Evolutionary conservation across 1,140 invertebrate species (phyloP), one percentile per base, ranked within the genome.

Genomic region (Alviniconcha marisindica): DNA sequence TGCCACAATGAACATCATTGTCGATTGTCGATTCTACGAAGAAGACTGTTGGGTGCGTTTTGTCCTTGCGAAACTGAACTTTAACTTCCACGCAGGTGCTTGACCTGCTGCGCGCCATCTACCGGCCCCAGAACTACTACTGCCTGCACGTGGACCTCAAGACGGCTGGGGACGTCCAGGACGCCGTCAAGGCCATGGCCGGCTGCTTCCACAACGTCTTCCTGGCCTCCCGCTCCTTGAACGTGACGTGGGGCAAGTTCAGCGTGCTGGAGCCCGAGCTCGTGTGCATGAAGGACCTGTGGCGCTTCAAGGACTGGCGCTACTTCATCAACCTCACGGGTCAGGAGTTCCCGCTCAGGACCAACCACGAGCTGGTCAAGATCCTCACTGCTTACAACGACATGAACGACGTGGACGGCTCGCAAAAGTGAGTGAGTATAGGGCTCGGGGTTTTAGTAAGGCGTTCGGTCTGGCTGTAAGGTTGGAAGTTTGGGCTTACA

Each of bases 141-240:
- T 92, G 91, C 77, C 81, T 92, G 18, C 91, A 92, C 74, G 84
- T 92, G 0, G 91, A 92, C 79, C 36, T n/a, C 1, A 91, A 92
- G 81, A 44, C 86, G 10, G 60, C 63, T 5, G 31, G 18, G 10
- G 15, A 74, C 0, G 73, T 87, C 77, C 48, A 78, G 21, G 69
- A 85, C 28, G 87, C 87, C 31, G 69, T 92, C 28, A 63, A 74
- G 36, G 82, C 71, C 12, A 87, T 92, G 21, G 83, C 87, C 0
- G 69, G 73, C 2, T 92, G 91, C 84, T 91, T 91, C 79, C 31
- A 83, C n/a, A 91, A 92, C 81, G 90, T 91, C 15, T 87, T 91
- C 77, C 31, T 91, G 0, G 42, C 87, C 18, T 86, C 88, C 18
- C 66, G 63, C 28, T 56, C 66, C 33, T 63, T 88, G 0, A 78